Base-by-base conservation (phyloP, 2,797 vertebrate species). In the Neostethus bicornis region DNA sequence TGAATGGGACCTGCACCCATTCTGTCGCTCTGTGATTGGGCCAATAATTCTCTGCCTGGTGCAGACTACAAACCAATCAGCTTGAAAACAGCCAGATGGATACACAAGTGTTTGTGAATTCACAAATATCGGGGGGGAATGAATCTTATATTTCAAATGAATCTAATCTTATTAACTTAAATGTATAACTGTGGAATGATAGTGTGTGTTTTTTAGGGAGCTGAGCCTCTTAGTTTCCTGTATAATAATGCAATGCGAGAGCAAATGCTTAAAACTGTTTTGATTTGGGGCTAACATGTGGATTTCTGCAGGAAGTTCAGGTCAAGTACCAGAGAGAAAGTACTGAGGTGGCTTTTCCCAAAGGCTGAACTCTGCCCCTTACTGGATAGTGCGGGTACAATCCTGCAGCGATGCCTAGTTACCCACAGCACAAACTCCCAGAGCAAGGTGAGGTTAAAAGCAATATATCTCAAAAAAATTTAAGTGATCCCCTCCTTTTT, bases 291-390 rank as follows among this genome's bases (percentile, higher is more conserved):
- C 16, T 28, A 17, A 23, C 25, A 21, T 20, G 20, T 29, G 8
- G 51, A 3, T 28, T 21, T 24, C n/a, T 67, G 34, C 37, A 93
- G 92, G 92, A 86, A 88, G 66, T 90, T 89, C 48, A 73, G 84
- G 39, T 83, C 85, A 14, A 87, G 85, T 12, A 85, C 80, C 28
- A 86, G 80, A 57, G 89, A 90, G 73, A 89, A 91, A 46, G 83
- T 90, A n/a, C 48, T 93, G 41, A 72, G 80, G 34, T 91, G 89
- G 90, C 85, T 93, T 43, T 92, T 92, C 61, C 90, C 91, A 0
- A 89, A 87, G 26, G 80, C 87, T 1, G 88, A 90, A 51, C 80
- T 91, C 60, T 89, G 89, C 73, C 89, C 90, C 56, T 81, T 93
- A 58, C 66, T 92, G 87, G 89, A 92, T 73, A 85, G 85, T 8